Evolutionary conservation across 2,113 vertebrate species (phyloP), one percentile per base, ranked within the genome.

Genomic region (Aptenodytes patagonicus): DNA sequence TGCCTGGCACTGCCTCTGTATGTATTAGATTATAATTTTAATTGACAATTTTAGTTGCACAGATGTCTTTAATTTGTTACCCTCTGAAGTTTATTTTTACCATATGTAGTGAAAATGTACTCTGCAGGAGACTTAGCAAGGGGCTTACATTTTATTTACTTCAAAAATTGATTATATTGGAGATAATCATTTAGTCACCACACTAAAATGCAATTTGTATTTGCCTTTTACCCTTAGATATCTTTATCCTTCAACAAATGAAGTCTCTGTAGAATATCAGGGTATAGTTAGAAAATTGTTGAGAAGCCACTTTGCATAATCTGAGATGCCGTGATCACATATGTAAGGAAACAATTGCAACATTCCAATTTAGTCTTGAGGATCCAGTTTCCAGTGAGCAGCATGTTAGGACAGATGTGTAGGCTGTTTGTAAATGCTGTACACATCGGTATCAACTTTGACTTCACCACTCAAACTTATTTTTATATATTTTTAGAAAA

Each of bases 81-180:
- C 52, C 65, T 93, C 69, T 93, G 89, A 96, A 94, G 93, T 84
- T 89, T 93, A 87, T 91, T 95, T 97, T 96, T 89, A 58, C 77
- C 89, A 54, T 72, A 46, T 83, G 91, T 83, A 79, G 49, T 19
- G 57, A 89, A 94, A 91, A 89, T 61, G 20, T 79, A 58, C 22
- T 87, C 57, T 72, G 54, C 75, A 83, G 47, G 86, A 76, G 77
- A 69, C 61, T 72, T 85, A 93, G 77, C 72, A 84, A 81, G 69
- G 36, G 44, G 13, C 40, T 93, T 87, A n/a, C 12, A n/a, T 83
- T 81, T 89, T 96, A 81, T 92, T 92, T 92, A 83, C 76, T 82
- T 95, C 73, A 89, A 62, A 80, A 96, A 65, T 79, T 82, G 40
- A 75, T 93, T 93, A 47, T 93, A 83, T 89, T 80, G 15, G 58